phyloP scores from a whole-genome alignment of 2,888 invertebrate species.

The Timema podura region DNA sequence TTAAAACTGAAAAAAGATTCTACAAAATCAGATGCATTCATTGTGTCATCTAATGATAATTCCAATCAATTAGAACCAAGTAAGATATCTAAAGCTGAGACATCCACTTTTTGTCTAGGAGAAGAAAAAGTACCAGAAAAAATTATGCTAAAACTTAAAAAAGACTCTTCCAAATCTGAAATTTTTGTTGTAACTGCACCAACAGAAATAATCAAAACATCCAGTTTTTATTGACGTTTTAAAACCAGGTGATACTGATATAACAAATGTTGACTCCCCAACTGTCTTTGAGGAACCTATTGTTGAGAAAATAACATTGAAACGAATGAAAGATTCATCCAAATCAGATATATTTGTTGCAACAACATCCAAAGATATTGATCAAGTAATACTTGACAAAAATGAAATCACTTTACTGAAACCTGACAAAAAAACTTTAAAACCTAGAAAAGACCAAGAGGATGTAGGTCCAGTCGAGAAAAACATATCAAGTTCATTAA shows the following conservation, averaged over 20 bases:
- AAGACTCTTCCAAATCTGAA: slow-evolving; percentile 22
- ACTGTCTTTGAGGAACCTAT: not conserved
- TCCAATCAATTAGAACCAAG: not conserved
- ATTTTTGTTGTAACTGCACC: not conserved
- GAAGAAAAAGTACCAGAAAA: slow-evolving; percentile 17
- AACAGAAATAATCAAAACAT: not conserved
- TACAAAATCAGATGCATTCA: not conserved
- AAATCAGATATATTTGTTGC: slow-evolving; percentile 9
- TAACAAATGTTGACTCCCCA: not conserved
- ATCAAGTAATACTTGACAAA: no score
- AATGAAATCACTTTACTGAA: slow-evolving; percentile 17
- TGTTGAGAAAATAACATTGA: slow-evolving; percentile 28
- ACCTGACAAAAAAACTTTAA: slow-evolving; percentile 28
- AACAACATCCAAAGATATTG: slow-evolving; percentile 4
- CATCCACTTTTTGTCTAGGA: not conserved
- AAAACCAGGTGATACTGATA: slow-evolving; percentile 13
- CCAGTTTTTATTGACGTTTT: not conserved
- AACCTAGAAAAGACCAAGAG: slow-evolving; percentile 24
- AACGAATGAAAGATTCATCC: slow-evolving; percentile 23
- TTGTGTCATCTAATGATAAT: slow-evolving; percentile 2
- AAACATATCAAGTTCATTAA: slow-evolving; percentile 25
- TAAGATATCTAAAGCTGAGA: not conserved
- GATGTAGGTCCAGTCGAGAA: not conserved
- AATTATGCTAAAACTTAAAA: slow-evolving; percentile 25
- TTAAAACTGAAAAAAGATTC: slow-evolving; percentile 18